These are phyloP conservation scores for Sussaba pulchella DNA, from an alignment of 2,888 invertebrate species.

Conservation along the genomic window DNA sequence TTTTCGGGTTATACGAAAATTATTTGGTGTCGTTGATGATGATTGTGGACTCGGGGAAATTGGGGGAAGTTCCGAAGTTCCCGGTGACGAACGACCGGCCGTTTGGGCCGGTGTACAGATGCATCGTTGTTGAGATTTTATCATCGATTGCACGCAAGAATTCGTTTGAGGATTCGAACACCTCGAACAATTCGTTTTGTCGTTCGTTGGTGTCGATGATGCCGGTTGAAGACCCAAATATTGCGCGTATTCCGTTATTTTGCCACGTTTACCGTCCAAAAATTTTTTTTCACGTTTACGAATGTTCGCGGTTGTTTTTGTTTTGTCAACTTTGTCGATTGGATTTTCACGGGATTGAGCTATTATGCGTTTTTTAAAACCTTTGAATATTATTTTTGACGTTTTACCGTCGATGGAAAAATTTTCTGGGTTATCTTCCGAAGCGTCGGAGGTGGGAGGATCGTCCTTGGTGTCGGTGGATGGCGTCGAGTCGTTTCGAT, in stretches of 20 bases:
- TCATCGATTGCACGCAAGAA: conserved; percentile 88
- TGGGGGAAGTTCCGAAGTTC: conserved; percentile 83
- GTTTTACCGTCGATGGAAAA: conserved; percentile 45
- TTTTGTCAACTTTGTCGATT: too few relatives aligned
- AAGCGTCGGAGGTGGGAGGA: conserved; percentile 64
- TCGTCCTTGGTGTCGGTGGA: conserved; percentile 69
- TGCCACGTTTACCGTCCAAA: conserved; percentile 75
- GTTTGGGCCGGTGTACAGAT: conserved; percentile 85
- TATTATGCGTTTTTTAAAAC: conserved; percentile 80
- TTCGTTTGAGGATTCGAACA: conserved; percentile 89
- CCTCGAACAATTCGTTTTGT: conserved; percentile 88
- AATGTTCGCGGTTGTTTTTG: too few relatives aligned
- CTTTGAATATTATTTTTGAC: conserved; percentile 78
- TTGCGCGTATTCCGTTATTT: conserved; percentile 88
- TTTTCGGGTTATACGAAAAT: conserved; percentile 90
- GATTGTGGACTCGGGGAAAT: conserved; percentile 62
- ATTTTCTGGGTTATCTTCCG: conserved; percentile 69
- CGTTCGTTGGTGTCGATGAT: conserved; percentile 76
- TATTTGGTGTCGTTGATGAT: conserved; percentile 78
- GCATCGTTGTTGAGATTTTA: conserved; percentile 90
- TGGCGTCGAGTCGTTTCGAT: conserved; percentile 53
- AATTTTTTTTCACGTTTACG: conserved; percentile 61
- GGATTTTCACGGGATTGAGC: conserved; percentile 77
- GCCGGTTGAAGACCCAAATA: conserved; percentile 88
- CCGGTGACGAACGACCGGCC: conserved; percentile 70